Conservation (phyloP, 2,888 invertebrate species). For the Drosophila pegasa region DNA sequence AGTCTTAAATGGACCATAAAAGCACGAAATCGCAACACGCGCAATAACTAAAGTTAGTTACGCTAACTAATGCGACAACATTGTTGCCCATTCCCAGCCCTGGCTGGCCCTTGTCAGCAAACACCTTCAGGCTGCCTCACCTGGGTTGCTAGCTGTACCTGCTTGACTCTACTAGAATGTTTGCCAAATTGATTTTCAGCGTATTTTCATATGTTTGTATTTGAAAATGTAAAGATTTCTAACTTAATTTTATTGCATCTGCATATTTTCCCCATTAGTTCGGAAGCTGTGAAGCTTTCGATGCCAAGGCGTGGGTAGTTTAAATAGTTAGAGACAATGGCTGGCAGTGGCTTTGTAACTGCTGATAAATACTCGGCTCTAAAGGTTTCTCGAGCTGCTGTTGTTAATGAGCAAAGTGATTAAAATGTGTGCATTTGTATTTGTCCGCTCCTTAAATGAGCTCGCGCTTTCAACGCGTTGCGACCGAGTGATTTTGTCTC, state of each 20-base stretch:
- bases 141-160: background rate
- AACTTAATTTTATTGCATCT: constrained; percentile 6
- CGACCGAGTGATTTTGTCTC: constrained; percentile 76
- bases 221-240: background rate
- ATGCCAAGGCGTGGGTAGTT: constrained; percentile 20
- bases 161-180: constrained; percentile 4
- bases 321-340: constrained; percentile 5
- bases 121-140: background rate
- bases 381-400: constrained; percentile 10
- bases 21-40: constrained; percentile 76
- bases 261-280: constrained; percentile 26
- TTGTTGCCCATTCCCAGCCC: constrained; percentile 54
- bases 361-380: constrained; percentile 16
- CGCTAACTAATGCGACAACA: constrained; percentile 78
- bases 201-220: background rate
- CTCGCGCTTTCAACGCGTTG: constrained; percentile 78
- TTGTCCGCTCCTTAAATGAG: constrained; percentile 82
- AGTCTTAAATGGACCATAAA: constrained; percentile 81
- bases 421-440: constrained; percentile 83
- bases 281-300: constrained; percentile 13
- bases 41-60: constrained; percentile 82
- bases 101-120: background rate
- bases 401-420: constrained; percentile 82
- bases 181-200: constrained; percentile 11
- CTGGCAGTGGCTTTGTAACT: constrained; percentile 2